These are phyloP conservation scores for Peromyscus eremicus DNA, from an alignment of 2,797 vertebrate genomes.

Conservation along the genomic window DNA sequence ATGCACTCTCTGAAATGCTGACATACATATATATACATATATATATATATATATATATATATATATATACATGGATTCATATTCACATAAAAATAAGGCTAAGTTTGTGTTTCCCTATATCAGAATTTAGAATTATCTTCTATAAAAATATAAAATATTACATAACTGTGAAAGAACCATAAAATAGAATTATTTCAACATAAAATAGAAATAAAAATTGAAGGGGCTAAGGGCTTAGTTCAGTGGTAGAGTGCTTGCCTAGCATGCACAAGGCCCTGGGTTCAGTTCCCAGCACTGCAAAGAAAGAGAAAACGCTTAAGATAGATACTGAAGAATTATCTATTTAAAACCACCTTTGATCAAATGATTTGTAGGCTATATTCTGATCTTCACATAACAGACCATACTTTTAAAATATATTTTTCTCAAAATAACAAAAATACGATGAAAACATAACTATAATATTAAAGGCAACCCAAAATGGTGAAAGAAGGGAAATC, in stretches of 20 bases:
- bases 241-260: not conserved
- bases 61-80: not conserved
- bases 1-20: not conserved
- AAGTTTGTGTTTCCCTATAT: not conserved
- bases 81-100: not conserved
- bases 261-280: not conserved
- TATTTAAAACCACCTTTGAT: not conserved
- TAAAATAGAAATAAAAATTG: slow-evolving; percentile 34
- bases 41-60: not conserved
- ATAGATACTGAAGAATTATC: not conserved
- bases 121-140: not conserved
- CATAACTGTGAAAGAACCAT: not conserved
- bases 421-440: slow-evolving; percentile 29
- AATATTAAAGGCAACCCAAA: slow-evolving; percentile 13
- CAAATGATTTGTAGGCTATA: not conserved
- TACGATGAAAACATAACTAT: not conserved
- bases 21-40: not conserved
- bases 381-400: slow-evolving; percentile 6
- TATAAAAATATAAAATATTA: slow-evolving; percentile 39
- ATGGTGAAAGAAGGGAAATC: not conserved
- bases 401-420: not conserved
- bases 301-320: not conserved
- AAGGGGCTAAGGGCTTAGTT: not conserved
- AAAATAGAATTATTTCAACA: not conserved
- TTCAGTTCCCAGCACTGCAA: not conserved